phyloP scores from a whole-genome alignment of 2,113 vertebrate species.

The Proterorhinus semilunaris region DNA sequence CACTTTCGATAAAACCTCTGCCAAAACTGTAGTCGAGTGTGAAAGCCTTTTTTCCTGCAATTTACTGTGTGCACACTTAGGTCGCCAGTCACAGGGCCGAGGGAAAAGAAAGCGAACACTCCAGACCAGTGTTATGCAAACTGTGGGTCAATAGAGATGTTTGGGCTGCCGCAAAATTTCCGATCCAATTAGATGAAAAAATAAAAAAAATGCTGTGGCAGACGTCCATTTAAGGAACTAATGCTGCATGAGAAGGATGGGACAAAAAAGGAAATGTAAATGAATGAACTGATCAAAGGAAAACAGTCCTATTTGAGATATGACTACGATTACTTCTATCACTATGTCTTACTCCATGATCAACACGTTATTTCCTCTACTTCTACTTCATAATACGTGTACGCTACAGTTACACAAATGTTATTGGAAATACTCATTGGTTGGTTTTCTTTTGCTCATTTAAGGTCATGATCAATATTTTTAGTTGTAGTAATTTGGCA shows the following conservation, averaged over 20 bases:
- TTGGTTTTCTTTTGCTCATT: no score
- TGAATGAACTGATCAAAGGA: no score
- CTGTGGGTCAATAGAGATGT: not conserved
- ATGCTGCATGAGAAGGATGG: not conserved
- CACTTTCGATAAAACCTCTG: conserved; percentile 68
- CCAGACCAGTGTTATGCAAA: conserved; percentile 5
- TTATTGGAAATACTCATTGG: no score
- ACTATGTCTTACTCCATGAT: no score
- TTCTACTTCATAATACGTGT: no score
- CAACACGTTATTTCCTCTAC: no score
- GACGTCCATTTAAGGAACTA: not conserved
- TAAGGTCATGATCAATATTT: no score
- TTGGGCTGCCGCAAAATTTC: conserved; percentile 4
- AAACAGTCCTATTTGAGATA: no score
- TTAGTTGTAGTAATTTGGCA: no score
- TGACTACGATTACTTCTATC: no score
- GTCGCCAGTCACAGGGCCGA: conserved; percentile 36
- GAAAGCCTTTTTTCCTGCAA: conserved; percentile 70
- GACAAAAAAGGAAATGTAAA: no score
- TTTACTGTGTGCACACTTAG: conserved; percentile 60
- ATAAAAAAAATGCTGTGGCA: not conserved
- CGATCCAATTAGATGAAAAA: not conserved
- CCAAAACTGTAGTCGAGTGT: conserved; percentile 63
- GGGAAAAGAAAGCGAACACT: conserved; percentile 24
- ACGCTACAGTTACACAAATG: no score